Percentiles rank a stretch among this genome's conserved stretches.
Evolutionary conservation across 2,113 vertebrate species (phyloP).

Genomic region (Lanius collurio): DNA sequence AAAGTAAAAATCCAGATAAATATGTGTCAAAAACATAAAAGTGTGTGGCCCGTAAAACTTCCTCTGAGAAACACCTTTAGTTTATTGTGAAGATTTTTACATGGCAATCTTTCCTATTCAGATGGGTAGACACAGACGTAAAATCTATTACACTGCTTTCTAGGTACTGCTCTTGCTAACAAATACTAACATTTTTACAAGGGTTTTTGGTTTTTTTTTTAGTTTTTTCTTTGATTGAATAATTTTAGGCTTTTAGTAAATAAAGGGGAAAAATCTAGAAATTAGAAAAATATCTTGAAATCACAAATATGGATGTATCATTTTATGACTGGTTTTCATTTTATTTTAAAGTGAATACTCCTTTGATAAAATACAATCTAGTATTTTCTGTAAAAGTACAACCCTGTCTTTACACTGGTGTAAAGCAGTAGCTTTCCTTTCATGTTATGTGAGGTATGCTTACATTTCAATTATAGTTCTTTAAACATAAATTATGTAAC

Average conservation of each 20-base stretch:
- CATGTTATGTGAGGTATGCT: neutral
- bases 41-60: neutral
- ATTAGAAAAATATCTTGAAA: neutral
- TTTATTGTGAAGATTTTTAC: neutral
- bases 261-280: neutral
- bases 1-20: neutral
- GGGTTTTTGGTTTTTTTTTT: neutral
- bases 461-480: neutral
- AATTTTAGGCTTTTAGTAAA: neutral
- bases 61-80: neutral
- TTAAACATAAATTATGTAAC: neutral
- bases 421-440: neutral
- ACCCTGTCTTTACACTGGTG: neutral
- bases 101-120: neutral
- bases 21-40: neutral
- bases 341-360: neutral
- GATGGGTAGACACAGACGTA: neutral
- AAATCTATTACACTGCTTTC: neutral
- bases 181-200: neutral
- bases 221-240: neutral
- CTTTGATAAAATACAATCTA: neutral
- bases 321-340: neutral
- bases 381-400: neutral
- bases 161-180: neutral
- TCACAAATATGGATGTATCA: neutral